These are phyloP conservation scores for Patiria miniata DNA, from an alignment of 35 echinoderm and acorn worm species.

Conservation along the genomic window DNA sequence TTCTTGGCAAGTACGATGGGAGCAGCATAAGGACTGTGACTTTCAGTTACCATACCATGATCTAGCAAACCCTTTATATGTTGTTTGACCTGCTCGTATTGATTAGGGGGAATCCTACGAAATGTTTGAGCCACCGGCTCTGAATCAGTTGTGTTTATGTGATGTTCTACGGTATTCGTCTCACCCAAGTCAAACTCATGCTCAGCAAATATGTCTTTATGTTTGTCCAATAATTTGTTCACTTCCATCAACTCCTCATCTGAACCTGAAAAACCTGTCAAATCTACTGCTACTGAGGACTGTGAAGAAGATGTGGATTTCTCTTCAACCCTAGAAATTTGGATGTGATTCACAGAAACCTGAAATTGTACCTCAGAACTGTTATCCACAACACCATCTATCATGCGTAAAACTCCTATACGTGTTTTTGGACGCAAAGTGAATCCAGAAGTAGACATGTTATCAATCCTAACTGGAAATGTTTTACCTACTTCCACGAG, in stretches of 20 bases:
- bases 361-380: not conserved
- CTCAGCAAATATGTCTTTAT: not conserved
- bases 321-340: not conserved
- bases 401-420: not conserved
- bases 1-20: conserved; percentile 47
- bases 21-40: conserved; percentile 9
- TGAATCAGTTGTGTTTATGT: conserved; percentile 15
- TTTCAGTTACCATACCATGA: conserved; percentile 11
- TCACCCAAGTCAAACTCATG: conserved; percentile 34
- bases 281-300: not conserved
- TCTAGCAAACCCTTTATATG: conserved; percentile 12
- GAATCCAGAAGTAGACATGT: not conserved
- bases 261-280: not conserved
- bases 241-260: not conserved
- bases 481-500: not conserved
- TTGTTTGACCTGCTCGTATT: conserved; percentile 20
- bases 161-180: not conserved
- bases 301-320: not conserved
- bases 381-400: not conserved
- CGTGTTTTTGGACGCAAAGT: not conserved
- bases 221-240: conserved; percentile 1
- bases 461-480: not conserved
- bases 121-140: not conserved
- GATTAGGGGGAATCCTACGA: conserved; percentile 10
- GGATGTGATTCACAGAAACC: not conserved